Evolutionary conservation across 2,888 invertebrate species (phyloP).

Genomic region (Platycnemis pennipes): DNA sequence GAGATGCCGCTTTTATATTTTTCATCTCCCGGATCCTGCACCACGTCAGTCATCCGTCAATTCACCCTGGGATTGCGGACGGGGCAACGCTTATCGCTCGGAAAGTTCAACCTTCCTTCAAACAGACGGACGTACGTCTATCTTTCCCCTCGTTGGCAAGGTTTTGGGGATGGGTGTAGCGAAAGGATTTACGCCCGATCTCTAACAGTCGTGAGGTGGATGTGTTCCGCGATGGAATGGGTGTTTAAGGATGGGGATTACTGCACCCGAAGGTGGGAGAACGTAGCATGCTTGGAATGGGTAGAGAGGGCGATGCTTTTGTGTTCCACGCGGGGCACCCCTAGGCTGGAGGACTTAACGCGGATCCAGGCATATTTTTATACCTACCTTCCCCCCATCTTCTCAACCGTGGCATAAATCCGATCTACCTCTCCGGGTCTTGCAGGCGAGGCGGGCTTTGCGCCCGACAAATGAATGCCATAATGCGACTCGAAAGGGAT

Average conservation of each 20-base stretch:
- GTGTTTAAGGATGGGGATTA: background rate
- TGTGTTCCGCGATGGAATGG: background rate
- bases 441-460: background rate
- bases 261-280: background rate
- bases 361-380: background rate
- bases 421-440: background rate
- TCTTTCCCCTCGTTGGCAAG: background rate
- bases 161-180: background rate
- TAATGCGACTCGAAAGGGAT: conserved; percentile 40
- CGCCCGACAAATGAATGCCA: conserved; percentile 26
- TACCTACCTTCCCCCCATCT: background rate
- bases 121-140: background rate
- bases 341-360: background rate
- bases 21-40: background rate
- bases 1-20: background rate
- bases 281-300: too few species aligned
- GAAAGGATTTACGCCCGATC: background rate
- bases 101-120: background rate
- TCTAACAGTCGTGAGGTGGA: background rate
- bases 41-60: conserved; percentile 13
- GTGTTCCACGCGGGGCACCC: background rate
- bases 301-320: background rate
- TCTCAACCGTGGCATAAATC: conserved; percentile 22
- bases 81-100: background rate
- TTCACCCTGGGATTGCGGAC: background rate